phyloP scores from a whole-genome alignment of 1,140 invertebrate species.

The Palaemon carinicauda region DNA sequence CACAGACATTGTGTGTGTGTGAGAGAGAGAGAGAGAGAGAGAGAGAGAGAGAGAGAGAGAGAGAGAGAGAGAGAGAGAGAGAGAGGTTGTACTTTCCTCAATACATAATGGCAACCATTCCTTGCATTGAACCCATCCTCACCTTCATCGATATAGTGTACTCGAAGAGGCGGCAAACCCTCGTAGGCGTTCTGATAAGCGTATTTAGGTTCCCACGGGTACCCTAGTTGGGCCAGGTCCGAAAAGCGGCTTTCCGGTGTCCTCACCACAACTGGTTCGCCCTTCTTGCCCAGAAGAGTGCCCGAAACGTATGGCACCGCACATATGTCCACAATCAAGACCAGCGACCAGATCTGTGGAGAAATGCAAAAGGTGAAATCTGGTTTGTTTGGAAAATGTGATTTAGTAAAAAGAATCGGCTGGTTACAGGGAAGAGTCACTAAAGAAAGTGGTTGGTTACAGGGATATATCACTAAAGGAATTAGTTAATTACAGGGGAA shows the following conservation, averaged over 20 bases:
- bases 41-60: not conserved
- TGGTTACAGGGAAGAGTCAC: too few species aligned
- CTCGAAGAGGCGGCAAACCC: not conserved
- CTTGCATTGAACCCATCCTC: not conserved
- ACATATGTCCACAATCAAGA: not conserved
- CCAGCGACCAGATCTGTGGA: not conserved
- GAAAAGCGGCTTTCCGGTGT: constrained; percentile 15
- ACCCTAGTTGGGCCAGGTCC: constrained; percentile 12
- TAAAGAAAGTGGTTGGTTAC: too few species aligned
- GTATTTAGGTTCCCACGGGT: constrained; percentile 31
- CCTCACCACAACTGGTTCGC: not conserved
- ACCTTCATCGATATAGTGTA: constrained; percentile 46
- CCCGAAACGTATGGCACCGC: not conserved
- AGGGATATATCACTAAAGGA: too few species aligned
- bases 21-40: too few species aligned
- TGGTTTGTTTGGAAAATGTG: too few species aligned
- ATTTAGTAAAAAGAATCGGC: too few species aligned
- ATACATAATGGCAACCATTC: not conserved
- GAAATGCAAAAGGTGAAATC: too few species aligned
- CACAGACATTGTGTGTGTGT: too few species aligned
- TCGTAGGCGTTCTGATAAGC: not conserved
- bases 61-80: not conserved
- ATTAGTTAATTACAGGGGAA: too few species aligned
- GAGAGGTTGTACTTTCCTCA: not conserved
- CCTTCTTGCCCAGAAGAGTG: not conserved